A percentile compares a stretch with the other conserved stretches of the same genome.
Evolutionary conservation across 1,140 invertebrate genomes (phyloP).

Genomic region (Glomeris maerens): DNA sequence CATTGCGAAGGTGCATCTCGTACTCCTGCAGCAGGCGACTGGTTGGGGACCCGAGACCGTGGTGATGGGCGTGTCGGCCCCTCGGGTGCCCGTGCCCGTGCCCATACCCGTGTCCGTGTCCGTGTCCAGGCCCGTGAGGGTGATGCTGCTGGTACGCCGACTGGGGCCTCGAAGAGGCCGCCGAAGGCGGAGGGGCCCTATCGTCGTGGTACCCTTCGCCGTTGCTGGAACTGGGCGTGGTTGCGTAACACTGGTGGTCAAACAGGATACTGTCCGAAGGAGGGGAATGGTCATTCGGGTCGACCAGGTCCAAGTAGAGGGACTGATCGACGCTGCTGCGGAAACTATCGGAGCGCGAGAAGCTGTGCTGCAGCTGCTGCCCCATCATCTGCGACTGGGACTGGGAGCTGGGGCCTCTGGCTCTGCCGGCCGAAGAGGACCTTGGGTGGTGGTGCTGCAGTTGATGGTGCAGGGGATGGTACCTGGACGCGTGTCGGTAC

Average conservation of each 20-base stretch:
- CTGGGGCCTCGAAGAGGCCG: constrained; percentile 13
- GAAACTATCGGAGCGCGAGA: constrained; percentile 13
- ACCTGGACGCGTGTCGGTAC: constrained; percentile 19
- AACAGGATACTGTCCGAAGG: constrained; percentile 83
- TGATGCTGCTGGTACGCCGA: constrained; percentile 16
- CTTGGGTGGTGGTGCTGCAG: constrained; percentile 32
- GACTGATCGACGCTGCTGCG: constrained; percentile 32
- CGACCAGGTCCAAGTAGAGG: constrained; percentile 61
- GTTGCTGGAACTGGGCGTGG: constrained; percentile 67
- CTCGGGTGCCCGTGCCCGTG: constrained; percentile 42
- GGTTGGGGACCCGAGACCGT: constrained; percentile 75
- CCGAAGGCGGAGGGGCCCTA: constrained; percentile 4
- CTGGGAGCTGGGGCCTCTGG: too few species aligned
- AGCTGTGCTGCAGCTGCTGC: constrained; percentile 3
- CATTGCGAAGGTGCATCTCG: constrained; percentile 87
- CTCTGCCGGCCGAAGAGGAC: constrained; percentile 4
- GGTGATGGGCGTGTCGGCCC: too few species aligned
- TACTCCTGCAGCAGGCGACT: constrained; percentile 76
- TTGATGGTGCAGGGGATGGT: constrained; percentile 32
- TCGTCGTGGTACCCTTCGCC: constrained; percentile 13
- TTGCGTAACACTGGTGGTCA: constrained; percentile 85
- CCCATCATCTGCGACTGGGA: background rate
- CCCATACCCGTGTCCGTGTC: too few species aligned
- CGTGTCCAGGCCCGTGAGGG: constrained; percentile 54
- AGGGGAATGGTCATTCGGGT: constrained; percentile 58